Evolutionary conservation across 2,797 vertebrate species (phyloP), one percentile per base, ranked within the genome.

Genomic region (Chaenodraco wilsoni): DNA sequence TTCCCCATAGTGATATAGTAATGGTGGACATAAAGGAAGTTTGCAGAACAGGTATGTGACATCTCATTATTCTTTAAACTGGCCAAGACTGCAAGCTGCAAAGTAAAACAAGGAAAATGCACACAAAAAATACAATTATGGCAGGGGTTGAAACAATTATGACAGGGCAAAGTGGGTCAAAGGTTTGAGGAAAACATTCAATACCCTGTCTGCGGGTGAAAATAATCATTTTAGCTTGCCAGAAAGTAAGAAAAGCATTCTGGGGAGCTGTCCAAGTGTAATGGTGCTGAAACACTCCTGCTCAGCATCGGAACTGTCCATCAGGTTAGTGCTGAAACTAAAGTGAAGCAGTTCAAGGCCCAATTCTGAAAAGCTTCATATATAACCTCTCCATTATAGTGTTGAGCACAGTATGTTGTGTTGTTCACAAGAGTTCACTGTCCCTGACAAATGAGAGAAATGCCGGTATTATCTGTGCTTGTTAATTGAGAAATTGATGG

Each of bases 231-330:
- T 40, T 16, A 48, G 55, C 45, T 23, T 19, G n/a, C n/a, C 64
- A 64, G 21, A 41, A 0, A 49, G 23, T 9, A 37, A 66, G 23
- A 8, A 40, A 52, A 23, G 57, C 21, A 49, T 51, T 71, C 15
- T 1, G 6, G 16, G 73, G 81, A 89, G 82, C 88, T 85, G 78
- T 87, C 72, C 69, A 21, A 23, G 1, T 49, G 43, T 2, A 8
- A 1, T 44, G 73, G 86, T 90, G 79, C 87, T 88, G 82, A 88
- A 89, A 74, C 3, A 3, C 48, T 76, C 13, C 17, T 2, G 37
- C 50, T 48, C 31, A 65, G 48, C 37, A 16, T 1, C n/a, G 19
- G 72, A 84, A 78, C 83, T 87, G 76, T 86, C 69, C 76, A 56
- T 19, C 2, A 21, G 0, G 3, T 4, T n/a, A 49, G 85, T 81